phyloP scores from a whole-genome alignment of 2,888 invertebrate species.

The Craniophora ligustri region DNA sequence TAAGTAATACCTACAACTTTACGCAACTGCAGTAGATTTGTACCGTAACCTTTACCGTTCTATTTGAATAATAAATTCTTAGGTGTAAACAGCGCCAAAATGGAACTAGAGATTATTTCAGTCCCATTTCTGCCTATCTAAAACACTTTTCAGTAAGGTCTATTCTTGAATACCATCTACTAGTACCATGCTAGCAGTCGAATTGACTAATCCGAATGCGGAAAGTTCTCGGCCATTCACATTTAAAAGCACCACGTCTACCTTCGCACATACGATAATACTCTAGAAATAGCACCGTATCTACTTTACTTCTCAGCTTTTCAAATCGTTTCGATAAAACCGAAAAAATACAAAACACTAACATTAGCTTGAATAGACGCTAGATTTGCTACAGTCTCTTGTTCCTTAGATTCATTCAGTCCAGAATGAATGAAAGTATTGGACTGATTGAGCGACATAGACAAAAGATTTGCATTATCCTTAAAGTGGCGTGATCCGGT shows the following conservation, averaged over 20 bases:
- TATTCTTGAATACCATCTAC: slow-evolving; percentile 19
- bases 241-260: slow-evolving; percentile 39
- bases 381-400: slow-evolving; percentile 57
- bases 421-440: slow-evolving; percentile 65
- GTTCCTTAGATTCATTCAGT: slow-evolving; percentile 63
- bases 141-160: slow-evolving; percentile 9
- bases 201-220: slow-evolving; percentile 33
- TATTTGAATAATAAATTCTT: too few relatives aligned
- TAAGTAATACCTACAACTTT: too few relatives aligned
- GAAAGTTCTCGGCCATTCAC: slow-evolving; percentile 30
- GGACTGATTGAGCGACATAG: slow-evolving; percentile 71
- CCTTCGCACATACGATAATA: slow-evolving; percentile 34
- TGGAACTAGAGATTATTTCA: neutral
- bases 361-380: slow-evolving; percentile 52
- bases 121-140: neutral
- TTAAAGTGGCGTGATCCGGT: slow-evolving; percentile 71
- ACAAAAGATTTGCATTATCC: slow-evolving; percentile 75
- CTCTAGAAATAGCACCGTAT: slow-evolving; percentile 33
- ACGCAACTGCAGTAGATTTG: too few relatives aligned
- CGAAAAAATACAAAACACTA: slow-evolving; percentile 50
- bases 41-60: too few relatives aligned
- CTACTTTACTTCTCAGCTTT: slow-evolving; percentile 47
- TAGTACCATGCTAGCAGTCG: slow-evolving; percentile 13
- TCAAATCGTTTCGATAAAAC: slow-evolving; percentile 37
- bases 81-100: too few relatives aligned